Evolutionary conservation across 2,888 invertebrate species (phyloP).

Genomic region (Epistrophe eligans): DNA sequence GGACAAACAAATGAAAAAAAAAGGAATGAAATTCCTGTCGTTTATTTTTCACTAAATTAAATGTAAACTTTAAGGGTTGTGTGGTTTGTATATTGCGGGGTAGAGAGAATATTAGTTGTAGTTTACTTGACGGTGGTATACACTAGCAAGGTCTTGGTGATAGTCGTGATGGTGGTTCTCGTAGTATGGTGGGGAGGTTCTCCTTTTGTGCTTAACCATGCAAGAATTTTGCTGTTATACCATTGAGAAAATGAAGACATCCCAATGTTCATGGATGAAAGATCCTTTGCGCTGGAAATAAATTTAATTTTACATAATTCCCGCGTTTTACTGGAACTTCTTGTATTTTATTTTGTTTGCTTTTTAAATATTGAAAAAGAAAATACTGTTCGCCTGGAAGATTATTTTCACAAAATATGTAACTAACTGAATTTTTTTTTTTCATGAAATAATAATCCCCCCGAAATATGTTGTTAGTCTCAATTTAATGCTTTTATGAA

Average conservation of each 20-base stretch:
- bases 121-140: not conserved
- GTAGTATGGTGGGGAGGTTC: not conserved
- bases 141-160: not conserved
- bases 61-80: slow-evolving; percentile 37
- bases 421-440: not conserved
- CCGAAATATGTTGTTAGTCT: not conserved
- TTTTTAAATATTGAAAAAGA: not conserved
- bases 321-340: not conserved
- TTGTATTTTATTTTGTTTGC: not conserved
- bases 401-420: not conserved
- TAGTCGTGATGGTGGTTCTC: too few relatives aligned
- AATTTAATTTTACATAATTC: slow-evolving; percentile 14
- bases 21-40: slow-evolving; percentile 18
- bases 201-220: slow-evolving; percentile 38
- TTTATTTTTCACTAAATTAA: slow-evolving; percentile 38
- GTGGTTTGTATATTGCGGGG: not conserved
- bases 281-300: slow-evolving; percentile 6
- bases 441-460: not conserved
- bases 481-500: slow-evolving; percentile 2
- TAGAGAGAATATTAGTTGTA: not conserved
- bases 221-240: slow-evolving; percentile 11
- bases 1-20: not conserved
- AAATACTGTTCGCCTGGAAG: not conserved
- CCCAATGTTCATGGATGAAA: slow-evolving; percentile 9
- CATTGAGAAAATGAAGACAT: slow-evolving; percentile 16